Percentiles rank a stretch among this genome's conserved stretches.
Conservation (phyloP, 1,140 invertebrate species). For the Adoxophyes honmai region DNA sequence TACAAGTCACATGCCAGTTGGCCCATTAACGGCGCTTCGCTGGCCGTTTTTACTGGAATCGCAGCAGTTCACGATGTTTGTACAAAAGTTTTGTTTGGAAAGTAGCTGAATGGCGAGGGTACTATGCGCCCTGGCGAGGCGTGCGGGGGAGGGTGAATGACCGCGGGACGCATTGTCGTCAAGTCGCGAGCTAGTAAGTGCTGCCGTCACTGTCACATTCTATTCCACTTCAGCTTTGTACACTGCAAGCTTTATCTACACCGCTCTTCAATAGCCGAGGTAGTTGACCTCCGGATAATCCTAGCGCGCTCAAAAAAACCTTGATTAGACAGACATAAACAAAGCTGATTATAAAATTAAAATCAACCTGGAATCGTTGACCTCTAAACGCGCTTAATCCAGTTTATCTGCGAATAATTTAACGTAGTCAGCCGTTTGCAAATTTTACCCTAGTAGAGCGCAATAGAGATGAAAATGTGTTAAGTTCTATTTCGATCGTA, state of each 20-base stretch:
- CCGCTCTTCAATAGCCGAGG: neutral
- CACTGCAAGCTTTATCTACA: conserved; percentile 6
- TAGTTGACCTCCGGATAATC: conserved; percentile 6
- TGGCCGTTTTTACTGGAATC: neutral
- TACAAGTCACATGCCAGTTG: neutral
- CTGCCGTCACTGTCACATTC: conserved; percentile 4
- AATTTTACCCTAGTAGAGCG: conserved; percentile 19
- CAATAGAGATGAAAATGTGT: conserved; percentile 29
- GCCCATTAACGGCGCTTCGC: neutral
- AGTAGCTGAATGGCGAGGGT: conserved; percentile 12
- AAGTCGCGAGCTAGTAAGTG: neutral
- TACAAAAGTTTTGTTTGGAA: conserved; percentile 11
- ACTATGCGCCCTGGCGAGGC: neutral
- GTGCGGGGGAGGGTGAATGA: conserved; percentile 1
- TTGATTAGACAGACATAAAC: neutral
- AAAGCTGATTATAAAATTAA: conserved; percentile 6
- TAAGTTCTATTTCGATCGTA: conserved; percentile 21
- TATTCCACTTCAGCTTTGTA: conserved; percentile 14
- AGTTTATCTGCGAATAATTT: conserved; percentile 14
- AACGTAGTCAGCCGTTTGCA: conserved; percentile 7
- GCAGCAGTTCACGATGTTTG: conserved; percentile 4
- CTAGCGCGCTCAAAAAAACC: neutral
- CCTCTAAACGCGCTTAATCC: conserved; percentile 24
- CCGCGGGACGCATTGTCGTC: conserved; percentile 10
- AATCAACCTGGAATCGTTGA: conserved; percentile 28